Percentiles rank a stretch among this genome's conserved stretches.
Conservation (phyloP, 1,140 invertebrate species). For the Drosophila trapezifrons region DNA sequence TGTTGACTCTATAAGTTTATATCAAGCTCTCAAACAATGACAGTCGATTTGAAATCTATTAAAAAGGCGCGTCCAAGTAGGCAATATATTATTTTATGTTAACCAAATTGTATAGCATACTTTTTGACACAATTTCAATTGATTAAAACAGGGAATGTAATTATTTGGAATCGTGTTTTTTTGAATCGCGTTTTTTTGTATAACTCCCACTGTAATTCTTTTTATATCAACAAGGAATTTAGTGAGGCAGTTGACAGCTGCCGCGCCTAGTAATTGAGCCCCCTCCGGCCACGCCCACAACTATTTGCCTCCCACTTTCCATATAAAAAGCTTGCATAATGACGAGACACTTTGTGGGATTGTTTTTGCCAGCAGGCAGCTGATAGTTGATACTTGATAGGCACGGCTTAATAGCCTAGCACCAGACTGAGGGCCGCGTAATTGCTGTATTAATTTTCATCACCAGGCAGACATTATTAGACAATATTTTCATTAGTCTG, state of each 20-base stretch:
- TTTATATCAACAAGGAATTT: slow-evolving; percentile 18
- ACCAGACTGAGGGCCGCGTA: slow-evolving; percentile 48
- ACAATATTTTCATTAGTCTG: slow-evolving; percentile 41
- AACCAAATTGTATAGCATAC: too few relatives aligned
- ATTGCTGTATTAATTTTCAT: slow-evolving; percentile 69
- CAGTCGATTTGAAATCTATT: too few relatives aligned
- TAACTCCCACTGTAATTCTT: too few relatives aligned
- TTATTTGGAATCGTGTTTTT: too few relatives aligned
- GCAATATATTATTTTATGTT: too few relatives aligned
- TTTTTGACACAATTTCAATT: too few relatives aligned
- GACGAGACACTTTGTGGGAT: slow-evolving; percentile 45
- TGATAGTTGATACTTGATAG: slow-evolving; percentile 31
- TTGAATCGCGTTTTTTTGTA: too few relatives aligned
- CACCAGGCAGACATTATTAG: slow-evolving; percentile 32
- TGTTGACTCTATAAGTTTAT: too few relatives aligned
- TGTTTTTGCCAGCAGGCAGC: slow-evolving; percentile 54
- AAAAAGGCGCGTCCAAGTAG: too few relatives aligned
- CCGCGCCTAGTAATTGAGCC: slow-evolving; percentile 26
- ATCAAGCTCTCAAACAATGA: too few relatives aligned
- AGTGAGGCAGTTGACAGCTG: slow-evolving; percentile 35
- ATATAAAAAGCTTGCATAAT: slow-evolving; percentile 40
- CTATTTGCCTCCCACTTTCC: slow-evolving; percentile 27
- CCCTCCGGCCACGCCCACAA: slow-evolving; percentile 16
- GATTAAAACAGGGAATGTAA: too few relatives aligned
- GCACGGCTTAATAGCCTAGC: slow-evolving; percentile 24